These are phyloP conservation scores for Heliconius hermathena DNA, from an alignment of 1,140 invertebrate species.

Conservation along the genomic window DNA sequence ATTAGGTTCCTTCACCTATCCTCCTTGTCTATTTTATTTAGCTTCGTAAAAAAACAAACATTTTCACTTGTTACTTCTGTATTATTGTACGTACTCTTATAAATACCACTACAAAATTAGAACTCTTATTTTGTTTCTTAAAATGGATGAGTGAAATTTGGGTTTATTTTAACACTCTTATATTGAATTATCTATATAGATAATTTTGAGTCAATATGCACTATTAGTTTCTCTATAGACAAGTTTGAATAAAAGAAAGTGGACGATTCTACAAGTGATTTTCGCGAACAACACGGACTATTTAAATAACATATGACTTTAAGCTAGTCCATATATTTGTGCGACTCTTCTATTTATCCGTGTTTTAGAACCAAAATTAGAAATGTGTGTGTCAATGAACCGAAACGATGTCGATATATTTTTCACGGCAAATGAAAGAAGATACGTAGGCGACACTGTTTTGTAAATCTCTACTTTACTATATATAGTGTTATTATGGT, in stretches of 20 bases:
- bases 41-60: too few relatives aligned
- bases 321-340: neutral
- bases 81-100: too few relatives aligned
- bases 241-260: slow-evolving; percentile 41
- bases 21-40: too few relatives aligned
- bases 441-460: slow-evolving; percentile 29
- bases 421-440: slow-evolving; percentile 34
- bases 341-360: slow-evolving; percentile 22
- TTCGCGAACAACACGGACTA: slow-evolving; percentile 31
- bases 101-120: too few relatives aligned
- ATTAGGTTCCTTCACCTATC: too few relatives aligned
- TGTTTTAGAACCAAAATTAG: slow-evolving; percentile 37
- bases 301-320: slow-evolving; percentile 2
- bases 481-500: neutral
- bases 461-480: neutral
- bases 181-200: slow-evolving; percentile 13
- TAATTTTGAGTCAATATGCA: slow-evolving; percentile 32
- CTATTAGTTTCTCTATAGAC: slow-evolving; percentile 37
- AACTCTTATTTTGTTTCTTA: too few relatives aligned
- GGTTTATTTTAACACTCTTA: slow-evolving; percentile 8
- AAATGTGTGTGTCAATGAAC: slow-evolving; percentile 40
- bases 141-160: too few relatives aligned
- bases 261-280: slow-evolving; percentile 30
- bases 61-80: too few relatives aligned
- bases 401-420: slow-evolving; percentile 33